A percentile compares a stretch with the other conserved stretches of the same genome.
phyloP scores from a whole-genome alignment of 2,888 invertebrate genomes.

The Celastrina argiolus region DNA sequence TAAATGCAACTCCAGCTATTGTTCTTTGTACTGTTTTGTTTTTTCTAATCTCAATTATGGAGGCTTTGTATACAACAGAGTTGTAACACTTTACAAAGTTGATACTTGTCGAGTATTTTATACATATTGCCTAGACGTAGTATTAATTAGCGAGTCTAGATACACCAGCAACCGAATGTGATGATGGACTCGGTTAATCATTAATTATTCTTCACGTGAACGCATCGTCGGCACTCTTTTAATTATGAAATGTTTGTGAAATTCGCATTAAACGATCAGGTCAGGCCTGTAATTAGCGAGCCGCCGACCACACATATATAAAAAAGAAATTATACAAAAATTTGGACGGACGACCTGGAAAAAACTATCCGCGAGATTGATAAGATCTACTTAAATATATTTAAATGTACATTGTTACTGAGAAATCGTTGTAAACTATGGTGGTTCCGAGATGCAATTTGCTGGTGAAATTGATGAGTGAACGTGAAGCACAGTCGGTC shows the following conservation, averaged over 20 bases:
- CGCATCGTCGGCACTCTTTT: constrained; percentile 60
- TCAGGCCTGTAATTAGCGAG: constrained; percentile 69
- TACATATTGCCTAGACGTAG: constrained; percentile 17
- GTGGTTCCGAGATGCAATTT: background rate
- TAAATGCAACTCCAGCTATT: constrained; percentile 66
- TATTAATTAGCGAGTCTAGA: background rate
- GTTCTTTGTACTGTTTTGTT: constrained; percentile 55
- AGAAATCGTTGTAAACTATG: constrained; percentile 10
- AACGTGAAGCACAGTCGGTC: constrained; percentile 37
- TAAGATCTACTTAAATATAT: constrained; percentile 6
- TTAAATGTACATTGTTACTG: constrained; percentile 3
- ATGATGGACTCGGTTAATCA: constrained; percentile 47
- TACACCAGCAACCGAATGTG: background rate
- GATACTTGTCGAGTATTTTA: background rate
- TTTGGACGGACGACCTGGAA: background rate
- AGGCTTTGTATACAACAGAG: background rate
- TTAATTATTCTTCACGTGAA: constrained; percentile 67
- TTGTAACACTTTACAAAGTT: background rate
- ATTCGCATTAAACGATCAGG: constrained; percentile 69
- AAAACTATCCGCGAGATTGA: background rate
- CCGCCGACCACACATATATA: constrained; percentile 53
- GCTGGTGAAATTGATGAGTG: constrained; percentile 31
- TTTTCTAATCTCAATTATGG: constrained; percentile 19
- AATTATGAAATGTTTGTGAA: constrained; percentile 71
- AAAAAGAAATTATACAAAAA: constrained; percentile 18